A percentile compares a stretch with the other conserved stretches of the same genome.
phyloP scores from a whole-genome alignment of 2,888 invertebrate species.

The Luperina testacea region DNA sequence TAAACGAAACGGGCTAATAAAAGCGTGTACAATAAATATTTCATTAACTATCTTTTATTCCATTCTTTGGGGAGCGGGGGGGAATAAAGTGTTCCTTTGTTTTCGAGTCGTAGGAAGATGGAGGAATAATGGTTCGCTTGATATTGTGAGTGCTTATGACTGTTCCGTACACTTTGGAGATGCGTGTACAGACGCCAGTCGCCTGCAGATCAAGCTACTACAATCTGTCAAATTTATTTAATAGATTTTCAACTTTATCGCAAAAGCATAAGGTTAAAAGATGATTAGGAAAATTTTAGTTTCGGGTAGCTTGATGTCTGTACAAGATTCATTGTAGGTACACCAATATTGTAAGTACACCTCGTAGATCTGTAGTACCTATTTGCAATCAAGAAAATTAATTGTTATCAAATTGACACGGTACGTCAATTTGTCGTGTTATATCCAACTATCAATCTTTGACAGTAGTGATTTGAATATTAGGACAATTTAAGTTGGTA shows the following conservation, averaged over 20 bases:
- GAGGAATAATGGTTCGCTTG: conserved; percentile 5
- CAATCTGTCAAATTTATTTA: no score
- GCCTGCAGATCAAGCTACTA: no score
- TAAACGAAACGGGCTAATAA: conserved; percentile 49
- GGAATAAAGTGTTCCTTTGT: conserved; percentile 35
- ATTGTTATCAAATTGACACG: background rate
- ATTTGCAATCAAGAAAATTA: background rate
- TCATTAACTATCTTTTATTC: conserved; percentile 43
- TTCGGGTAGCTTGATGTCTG: no score
- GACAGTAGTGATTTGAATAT: background rate
- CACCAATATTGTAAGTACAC: no score
- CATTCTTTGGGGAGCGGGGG: conserved; percentile 17
- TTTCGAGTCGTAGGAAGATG: conserved; percentile 7
- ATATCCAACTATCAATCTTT: no score
- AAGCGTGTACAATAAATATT: conserved; percentile 58
- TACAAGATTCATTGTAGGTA: background rate
- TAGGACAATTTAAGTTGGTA: background rate
- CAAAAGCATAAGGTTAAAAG: no score
- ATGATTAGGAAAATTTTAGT: no score
- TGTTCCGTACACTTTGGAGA: background rate
- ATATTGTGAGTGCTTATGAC: background rate
- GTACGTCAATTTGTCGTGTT: background rate
- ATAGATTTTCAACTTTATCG: no score
- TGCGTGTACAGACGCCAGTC: no score
- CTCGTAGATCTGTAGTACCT: background rate